A percentile compares a stretch with the other conserved stretches of the same genome.
These are phyloP conservation scores for Leptinotarsa texana DNA, from an alignment of 1,140 invertebrate species.

Conservation along the genomic window DNA sequence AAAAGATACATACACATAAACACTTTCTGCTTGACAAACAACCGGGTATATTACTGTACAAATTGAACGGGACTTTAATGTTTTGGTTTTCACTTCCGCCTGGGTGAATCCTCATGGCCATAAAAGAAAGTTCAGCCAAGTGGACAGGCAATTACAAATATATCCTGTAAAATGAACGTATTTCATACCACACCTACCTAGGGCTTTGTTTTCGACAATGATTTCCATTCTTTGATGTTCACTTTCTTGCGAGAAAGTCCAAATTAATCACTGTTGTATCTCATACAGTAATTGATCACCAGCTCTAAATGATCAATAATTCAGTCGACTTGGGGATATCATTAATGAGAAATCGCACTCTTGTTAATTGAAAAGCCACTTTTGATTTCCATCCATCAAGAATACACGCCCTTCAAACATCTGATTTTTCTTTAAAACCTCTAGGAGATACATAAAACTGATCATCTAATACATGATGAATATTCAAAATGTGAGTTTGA, in stretches of 20 bases:
- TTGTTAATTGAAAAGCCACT: too few species aligned
- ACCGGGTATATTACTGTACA: not conserved
- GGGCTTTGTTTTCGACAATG: not conserved
- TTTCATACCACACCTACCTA: not conserved
- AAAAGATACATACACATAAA: too few species aligned
- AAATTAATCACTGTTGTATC: not conserved
- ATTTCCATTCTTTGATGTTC: not conserved
- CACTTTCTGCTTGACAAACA: too few species aligned
- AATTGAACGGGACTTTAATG: not conserved
- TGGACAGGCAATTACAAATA: not conserved
- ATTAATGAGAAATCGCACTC: not conserved
- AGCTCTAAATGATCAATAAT: not conserved
- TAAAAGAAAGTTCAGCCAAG: conserved; percentile 3
- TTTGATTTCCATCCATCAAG: too few species aligned
- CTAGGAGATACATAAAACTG: too few species aligned
- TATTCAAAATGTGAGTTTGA: too few species aligned
- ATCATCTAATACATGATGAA: too few species aligned
- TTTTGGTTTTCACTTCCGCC: not conserved
- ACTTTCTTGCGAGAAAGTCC: conserved; percentile 3
- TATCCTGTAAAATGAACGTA: not conserved
- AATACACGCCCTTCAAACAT: too few species aligned
- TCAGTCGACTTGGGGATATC: not conserved
- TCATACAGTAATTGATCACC: not conserved
- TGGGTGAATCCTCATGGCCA: not conserved
- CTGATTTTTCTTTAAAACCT: too few species aligned